Evolutionary conservation across 2,888 invertebrate species (phyloP), one percentile per base, ranked within the genome.

Genomic region (Doris montereyensis): DNA sequence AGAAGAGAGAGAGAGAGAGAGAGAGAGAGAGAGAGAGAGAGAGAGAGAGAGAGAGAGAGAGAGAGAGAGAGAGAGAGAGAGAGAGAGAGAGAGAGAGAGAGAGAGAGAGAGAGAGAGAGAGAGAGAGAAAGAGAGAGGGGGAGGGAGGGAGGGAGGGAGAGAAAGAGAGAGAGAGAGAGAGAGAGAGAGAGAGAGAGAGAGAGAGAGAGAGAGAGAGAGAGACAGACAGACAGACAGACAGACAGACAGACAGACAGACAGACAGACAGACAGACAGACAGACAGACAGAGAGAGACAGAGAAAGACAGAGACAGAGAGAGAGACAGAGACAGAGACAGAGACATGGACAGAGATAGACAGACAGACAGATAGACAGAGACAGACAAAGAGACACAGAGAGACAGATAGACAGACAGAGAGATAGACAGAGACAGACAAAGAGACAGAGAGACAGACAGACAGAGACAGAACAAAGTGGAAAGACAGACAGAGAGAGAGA

Each of bases 11-110:
- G 21, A 10, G 62, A 10, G 8, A 5, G 21, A 21, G 10, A 62
- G 5, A 67, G 67, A 24, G 28, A 26, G 28, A 26, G 35, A 30
- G 34, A 34, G 34, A 70, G 35, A 70, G 70, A 30, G 34, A 52
- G 24, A 52, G 57, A 73, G 57, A 73, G 73, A 41, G 52, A 52
- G 52, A 73, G 73, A 73, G 57, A 73, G 73, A 73, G 73, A 73
- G 57, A 73, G 73, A 57, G 73, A 57, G 26, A 57, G 73, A 57
- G 57, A 73, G 57, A 57, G 57, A 73, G 57, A 73, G 57, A 73
- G 32, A 52, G n/a, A 68, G n/a, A n/a, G n/a, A n/a, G n/a, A 32
- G 41, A 58, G 17, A 74, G 74, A 58, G 28, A 58, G 5, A 30
- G 74, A 32, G n/a, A 35, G 30, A 74, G 74, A 60, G 30, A 58